phyloP scores from a whole-genome alignment of 1,140 invertebrate genomes.

The Zaprionus inermis region DNA sequence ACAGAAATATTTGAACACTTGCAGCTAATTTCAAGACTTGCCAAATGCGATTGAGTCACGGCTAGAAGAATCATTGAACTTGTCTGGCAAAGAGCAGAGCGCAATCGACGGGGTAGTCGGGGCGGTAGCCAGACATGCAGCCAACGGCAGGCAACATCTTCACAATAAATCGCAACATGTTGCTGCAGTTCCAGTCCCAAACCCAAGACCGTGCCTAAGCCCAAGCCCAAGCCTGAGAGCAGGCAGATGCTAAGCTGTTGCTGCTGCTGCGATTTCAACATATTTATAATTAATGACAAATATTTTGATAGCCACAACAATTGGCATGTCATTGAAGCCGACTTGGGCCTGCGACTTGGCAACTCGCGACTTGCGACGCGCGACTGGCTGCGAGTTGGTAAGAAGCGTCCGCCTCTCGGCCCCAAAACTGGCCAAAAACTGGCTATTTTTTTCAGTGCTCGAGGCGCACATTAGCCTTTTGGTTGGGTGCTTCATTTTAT shows the following conservation, averaged over 20 bases:
- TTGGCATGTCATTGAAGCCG: conserved; percentile 72
- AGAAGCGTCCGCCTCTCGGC: conserved; percentile 2
- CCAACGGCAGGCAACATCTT: too few species aligned
- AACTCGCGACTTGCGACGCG: conserved; percentile 28
- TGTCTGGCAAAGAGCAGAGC: conserved; percentile 55
- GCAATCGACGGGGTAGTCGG: background rate
- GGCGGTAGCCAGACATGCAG: conserved; percentile 12
- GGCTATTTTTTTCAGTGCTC: background rate
- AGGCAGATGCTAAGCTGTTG: conserved; percentile 59
- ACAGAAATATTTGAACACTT: conserved; percentile 60
- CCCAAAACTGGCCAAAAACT: conserved; percentile 21
- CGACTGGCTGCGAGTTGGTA: background rate
- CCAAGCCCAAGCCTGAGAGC: conserved; percentile 36
- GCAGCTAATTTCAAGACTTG: conserved; percentile 68
- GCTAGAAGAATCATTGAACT: conserved; percentile 76
- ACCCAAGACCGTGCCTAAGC: conserved; percentile 16
- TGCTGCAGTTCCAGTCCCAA: background rate
- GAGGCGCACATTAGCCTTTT: conserved; percentile 55
- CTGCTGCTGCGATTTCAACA: conserved; percentile 67
- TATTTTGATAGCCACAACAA: conserved; percentile 77
- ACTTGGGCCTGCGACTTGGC: conserved; percentile 6
- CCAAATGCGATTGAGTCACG: conserved; percentile 60
- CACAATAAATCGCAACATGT: too few species aligned
- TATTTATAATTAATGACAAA: conserved; percentile 81
- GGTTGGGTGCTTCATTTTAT: conserved; percentile 28